Conservation (phyloP, 2,113 vertebrate genomes). For the Tapirus terrestris region DNA sequence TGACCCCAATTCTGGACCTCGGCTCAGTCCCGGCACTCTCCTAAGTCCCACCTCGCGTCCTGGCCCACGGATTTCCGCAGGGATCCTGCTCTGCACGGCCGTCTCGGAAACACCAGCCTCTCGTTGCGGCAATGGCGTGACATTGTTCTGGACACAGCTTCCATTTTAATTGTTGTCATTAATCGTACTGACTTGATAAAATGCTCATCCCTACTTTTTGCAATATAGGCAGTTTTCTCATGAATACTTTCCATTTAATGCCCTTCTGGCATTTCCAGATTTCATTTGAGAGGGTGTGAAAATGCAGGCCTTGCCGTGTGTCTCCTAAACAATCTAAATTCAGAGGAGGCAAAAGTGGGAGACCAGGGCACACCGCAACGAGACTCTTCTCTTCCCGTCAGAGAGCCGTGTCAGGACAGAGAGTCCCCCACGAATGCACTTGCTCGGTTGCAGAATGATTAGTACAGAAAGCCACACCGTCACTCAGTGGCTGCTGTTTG, state of each 20-base stretch:
- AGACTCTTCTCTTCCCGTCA: no score
- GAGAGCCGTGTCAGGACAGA: no score
- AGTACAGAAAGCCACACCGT: no score
- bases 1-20: background rate
- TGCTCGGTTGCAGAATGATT: no score
- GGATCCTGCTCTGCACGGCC: background rate
- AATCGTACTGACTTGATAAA: background rate
- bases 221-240: fast-evolving
- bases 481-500: no score
- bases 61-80: background rate
- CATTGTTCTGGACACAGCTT: no score
- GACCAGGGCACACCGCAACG: fast-evolving
- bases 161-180: background rate
- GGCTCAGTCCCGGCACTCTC: background rate
- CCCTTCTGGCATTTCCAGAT: background rate
- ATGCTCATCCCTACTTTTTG: background rate
- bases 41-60: background rate
- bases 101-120: background rate
- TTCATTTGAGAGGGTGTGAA: no score
- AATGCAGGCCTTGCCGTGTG: background rate
- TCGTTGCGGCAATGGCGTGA: background rate
- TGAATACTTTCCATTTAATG: fast-evolving
- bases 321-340: background rate
- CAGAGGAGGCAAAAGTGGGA: background rate
- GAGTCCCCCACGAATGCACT: no score